Percentiles rank a stretch among this genome's conserved stretches.
Evolutionary conservation across 2,797 vertebrate species (phyloP).

Genomic region (Fistularia tabacaria): DNA sequence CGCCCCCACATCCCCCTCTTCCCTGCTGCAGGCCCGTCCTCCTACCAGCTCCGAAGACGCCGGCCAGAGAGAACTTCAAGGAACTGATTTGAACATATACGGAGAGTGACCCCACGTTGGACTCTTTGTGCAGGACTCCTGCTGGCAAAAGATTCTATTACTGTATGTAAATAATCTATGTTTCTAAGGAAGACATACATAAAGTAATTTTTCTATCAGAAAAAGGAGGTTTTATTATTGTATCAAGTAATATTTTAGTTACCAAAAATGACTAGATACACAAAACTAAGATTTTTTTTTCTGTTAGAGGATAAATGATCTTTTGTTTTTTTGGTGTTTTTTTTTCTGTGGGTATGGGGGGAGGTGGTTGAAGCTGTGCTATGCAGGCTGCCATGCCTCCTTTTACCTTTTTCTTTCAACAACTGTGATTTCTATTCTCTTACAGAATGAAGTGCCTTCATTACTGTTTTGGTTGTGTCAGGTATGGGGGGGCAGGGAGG

Average conservation of each 20-base stretch:
- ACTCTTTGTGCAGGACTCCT: constrained; percentile 61
- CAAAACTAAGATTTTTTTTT: constrained; percentile 20
- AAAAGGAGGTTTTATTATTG: constrained; percentile 67
- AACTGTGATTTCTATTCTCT: constrained; percentile 83
- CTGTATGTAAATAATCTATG: constrained; percentile 68
- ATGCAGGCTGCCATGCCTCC: too few species aligned
- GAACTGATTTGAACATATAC: constrained; percentile 17
- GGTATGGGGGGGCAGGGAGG: constrained; percentile 41
- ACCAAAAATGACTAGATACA: constrained; percentile 58
- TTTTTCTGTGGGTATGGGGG: constrained; percentile 44
- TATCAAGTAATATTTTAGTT: constrained; percentile 72
- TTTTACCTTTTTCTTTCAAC: constrained; percentile 76
- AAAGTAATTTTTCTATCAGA: constrained; percentile 71
- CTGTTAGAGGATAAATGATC: constrained; percentile 11
- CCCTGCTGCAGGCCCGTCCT: constrained; percentile 29
- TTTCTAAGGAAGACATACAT: constrained; percentile 66
- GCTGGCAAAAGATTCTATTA: constrained; percentile 52
- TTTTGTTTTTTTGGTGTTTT: constrained; percentile 44
- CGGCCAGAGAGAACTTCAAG: constrained; percentile 7
- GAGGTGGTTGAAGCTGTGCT: too few species aligned
- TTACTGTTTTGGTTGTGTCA: constrained; percentile 85
- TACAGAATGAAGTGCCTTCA: constrained; percentile 97
- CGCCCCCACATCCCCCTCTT: constrained; percentile 21
- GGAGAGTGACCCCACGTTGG: constrained; percentile 24
- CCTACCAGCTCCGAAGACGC: constrained; percentile 15